These are phyloP conservation scores for Leptobrachium ailaonicum DNA, from an alignment of 2,113 vertebrate species.

Conservation along the genomic window DNA sequence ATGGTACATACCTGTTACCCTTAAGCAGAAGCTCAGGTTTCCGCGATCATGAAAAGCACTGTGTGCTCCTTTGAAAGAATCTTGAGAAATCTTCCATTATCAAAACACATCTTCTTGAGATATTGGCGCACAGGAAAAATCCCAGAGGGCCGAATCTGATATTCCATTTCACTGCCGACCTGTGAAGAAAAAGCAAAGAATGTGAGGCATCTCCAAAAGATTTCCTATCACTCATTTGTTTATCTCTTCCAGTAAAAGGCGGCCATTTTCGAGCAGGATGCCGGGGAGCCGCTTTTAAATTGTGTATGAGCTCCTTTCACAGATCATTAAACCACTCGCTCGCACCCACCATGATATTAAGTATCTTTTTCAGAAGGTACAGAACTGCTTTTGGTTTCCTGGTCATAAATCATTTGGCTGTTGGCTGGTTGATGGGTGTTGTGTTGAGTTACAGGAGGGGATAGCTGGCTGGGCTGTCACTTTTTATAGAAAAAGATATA, in stretches of 20 bases:
- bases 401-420: no score
- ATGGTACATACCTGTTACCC: not conserved
- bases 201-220: slow-evolving; percentile 17
- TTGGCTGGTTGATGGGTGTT: no score
- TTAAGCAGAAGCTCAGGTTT: not conserved
- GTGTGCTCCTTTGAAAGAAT: no score
- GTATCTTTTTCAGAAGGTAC: no score
- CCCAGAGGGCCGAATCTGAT: slow-evolving; percentile 25
- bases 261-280: slow-evolving; percentile 43
- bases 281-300: slow-evolving; percentile 44
- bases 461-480: no score
- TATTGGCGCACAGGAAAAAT: not conserved
- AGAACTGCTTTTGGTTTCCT: no score
- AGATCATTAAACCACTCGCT: slow-evolving; percentile 44
- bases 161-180: slow-evolving; percentile 3
- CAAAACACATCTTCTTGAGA: no score
- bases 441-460: no score
- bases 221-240: slow-evolving; percentile 48
- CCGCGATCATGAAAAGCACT: no score
- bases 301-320: slow-evolving; percentile 42
- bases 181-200: not conserved
- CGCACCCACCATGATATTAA: no score
- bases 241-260: slow-evolving; percentile 49
- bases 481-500: no score
- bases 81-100: no score